Evolutionary conservation across 2,888 invertebrate genomes (phyloP).

Genomic region (Agrotis ipsilon): DNA sequence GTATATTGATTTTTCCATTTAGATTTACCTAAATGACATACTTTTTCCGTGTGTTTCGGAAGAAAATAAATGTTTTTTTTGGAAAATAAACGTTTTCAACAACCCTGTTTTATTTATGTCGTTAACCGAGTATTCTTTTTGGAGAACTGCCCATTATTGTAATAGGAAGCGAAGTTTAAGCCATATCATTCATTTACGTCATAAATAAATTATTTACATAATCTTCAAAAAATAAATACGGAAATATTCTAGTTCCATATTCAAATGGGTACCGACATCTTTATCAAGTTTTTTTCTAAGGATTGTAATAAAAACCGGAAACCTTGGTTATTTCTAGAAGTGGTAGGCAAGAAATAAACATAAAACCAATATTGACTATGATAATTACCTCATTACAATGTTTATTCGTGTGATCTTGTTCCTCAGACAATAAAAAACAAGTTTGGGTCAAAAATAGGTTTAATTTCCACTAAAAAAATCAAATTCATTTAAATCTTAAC

Average conservation of each 20-base stretch:
- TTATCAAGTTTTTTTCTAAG: constrained; percentile 6
- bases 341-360: constrained; percentile 13
- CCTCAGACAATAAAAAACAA: constrained; percentile 34
- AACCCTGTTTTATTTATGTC: constrained; percentile 45
- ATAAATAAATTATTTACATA: constrained; percentile 27
- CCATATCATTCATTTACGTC: constrained; percentile 16
- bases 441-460: constrained; percentile 26
- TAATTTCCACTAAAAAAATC: no score
- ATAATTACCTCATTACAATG: constrained; percentile 16
- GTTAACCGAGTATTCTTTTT: constrained; percentile 31
- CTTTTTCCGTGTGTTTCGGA: no score
- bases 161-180: constrained; percentile 4
- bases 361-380: constrained; percentile 33
- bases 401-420: constrained; percentile 15
- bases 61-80: no score
- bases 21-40: no score
- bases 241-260: constrained; percentile 10
- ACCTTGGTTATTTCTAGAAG: constrained; percentile 16
- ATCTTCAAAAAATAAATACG: background rate
- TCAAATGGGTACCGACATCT: constrained; percentile 16
- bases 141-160: constrained; percentile 29
- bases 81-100: constrained; percentile 42
- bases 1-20: no score
- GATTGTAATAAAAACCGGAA: constrained; percentile 10
- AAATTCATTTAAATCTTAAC: no score